Conservation (phyloP, 2,113 vertebrate species). For the Equus przewalskii region DNA sequence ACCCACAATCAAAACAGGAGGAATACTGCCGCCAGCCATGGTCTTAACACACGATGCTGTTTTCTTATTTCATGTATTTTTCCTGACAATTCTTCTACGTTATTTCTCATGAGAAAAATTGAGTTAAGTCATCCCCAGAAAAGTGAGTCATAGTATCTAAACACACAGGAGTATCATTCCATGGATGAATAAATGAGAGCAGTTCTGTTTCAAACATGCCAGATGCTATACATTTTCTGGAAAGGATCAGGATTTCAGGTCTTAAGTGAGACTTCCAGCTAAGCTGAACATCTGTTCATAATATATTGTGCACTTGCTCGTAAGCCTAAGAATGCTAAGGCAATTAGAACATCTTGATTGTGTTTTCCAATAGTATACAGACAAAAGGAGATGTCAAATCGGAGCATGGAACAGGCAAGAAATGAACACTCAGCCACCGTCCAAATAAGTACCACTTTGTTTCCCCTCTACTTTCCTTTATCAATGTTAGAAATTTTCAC, state of each 20-base stretch:
- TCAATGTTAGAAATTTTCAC: not conserved
- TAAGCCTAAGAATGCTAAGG: slow-evolving; percentile 66
- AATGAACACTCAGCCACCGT: slow-evolving; percentile 4
- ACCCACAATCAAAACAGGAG: slow-evolving; percentile 11
- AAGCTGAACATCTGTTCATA: slow-evolving; percentile 83
- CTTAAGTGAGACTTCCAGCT: slow-evolving; percentile 77
- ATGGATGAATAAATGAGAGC: slow-evolving; percentile 71
- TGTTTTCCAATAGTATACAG: slow-evolving; percentile 65
- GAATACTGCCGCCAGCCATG: not conserved
- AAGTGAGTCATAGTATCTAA: slow-evolving; percentile 75
- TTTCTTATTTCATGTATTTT: slow-evolving; percentile 71
- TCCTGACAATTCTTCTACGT: slow-evolving; percentile 60
- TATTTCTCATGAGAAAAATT: slow-evolving; percentile 76
- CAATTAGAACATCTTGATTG: slow-evolving; percentile 71
- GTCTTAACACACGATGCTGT: not conserved
- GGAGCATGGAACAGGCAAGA: not conserved
- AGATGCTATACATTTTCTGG: slow-evolving; percentile 81
- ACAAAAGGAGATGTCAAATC: slow-evolving; percentile 51
- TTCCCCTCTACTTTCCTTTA: not conserved
- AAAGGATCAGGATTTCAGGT: slow-evolving; percentile 77
- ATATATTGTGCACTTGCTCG: slow-evolving; percentile 81
- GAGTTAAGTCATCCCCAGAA: slow-evolving; percentile 67
- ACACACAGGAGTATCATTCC: slow-evolving; percentile 73
- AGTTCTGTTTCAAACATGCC: slow-evolving; percentile 75
- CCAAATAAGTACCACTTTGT: not conserved